These are phyloP conservation scores for Pollenia amentaria DNA, from an alignment of 2,888 invertebrate genomes.

Conservation along the genomic window DNA sequence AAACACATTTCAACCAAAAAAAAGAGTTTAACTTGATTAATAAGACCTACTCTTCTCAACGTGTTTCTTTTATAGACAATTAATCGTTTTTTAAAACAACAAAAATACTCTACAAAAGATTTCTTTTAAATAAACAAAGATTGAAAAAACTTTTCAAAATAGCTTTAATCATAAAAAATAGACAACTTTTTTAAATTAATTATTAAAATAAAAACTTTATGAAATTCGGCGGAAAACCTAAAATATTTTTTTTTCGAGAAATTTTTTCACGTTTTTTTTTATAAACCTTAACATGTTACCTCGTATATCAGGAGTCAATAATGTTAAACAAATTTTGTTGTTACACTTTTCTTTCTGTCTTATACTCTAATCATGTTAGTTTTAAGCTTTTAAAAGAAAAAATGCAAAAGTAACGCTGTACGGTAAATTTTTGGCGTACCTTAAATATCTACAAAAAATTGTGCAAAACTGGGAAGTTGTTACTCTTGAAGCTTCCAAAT, in stretches of 20 bases:
- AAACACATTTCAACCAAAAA: too few species aligned
- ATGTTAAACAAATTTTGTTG: constrained; percentile 16
- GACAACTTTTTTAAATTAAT: too few species aligned
- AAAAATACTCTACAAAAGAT: too few species aligned
- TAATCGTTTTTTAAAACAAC: too few species aligned
- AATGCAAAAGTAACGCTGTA: not conserved
- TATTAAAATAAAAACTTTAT: too few species aligned
- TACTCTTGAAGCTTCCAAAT: not conserved
- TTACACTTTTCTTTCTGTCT: constrained; percentile 5
- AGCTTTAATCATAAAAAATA: too few species aligned
- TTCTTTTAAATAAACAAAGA: too few species aligned
- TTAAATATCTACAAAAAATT: constrained; percentile 24
- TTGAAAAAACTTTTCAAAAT: too few species aligned
- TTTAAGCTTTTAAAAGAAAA: not conserved
- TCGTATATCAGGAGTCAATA: not conserved
- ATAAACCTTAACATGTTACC: not conserved
- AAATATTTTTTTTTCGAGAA: not conserved
- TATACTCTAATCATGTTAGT: constrained; percentile 3
- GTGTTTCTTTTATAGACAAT: too few species aligned
- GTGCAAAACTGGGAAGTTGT: constrained; percentile 45
- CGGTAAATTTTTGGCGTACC: not conserved
- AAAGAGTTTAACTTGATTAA: too few species aligned
- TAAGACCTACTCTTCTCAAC: too few species aligned
- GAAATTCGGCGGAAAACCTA: too few species aligned
- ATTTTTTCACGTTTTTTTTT: not conserved